Base-by-base conservation (phyloP, 2,113 vertebrate species). In the Crotalus tigris region DNA sequence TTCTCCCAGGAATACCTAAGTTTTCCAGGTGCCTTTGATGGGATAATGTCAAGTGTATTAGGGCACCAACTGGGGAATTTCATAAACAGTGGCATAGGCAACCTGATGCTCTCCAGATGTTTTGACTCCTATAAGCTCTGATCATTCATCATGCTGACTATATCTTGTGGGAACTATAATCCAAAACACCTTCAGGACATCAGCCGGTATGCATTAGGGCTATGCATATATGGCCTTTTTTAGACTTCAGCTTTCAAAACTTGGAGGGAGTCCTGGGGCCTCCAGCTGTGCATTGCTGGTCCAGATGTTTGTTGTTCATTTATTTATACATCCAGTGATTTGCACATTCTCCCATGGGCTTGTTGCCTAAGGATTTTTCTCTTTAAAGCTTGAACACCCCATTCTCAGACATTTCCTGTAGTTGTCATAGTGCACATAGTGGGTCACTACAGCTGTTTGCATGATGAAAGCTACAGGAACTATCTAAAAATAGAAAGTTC, bases 11-110 rank as follows among this genome's bases (percentile, higher is more conserved):
- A 26, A 3, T 26, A 12, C n/a, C 75, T 85, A 57, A 7, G 10
- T 75, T 33, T 90, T 59, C 39, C 44, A 64, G 10, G n/a, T 94
- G 11, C 49, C 81, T 91, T 92, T 93, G 29, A 88, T 81, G 58
- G 64, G 55, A 85, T 0, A 92, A 21, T 90, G 90, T 89, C 54
- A 85, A 21, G 91, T 92, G 92, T 24, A n/a, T 53, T 54, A 87
- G 51, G 29, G 86, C 49, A 87, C 7, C 44, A 33, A 81, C 17
- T 44, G 19, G 75, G 33, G 75, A 23, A 81, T 81, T 81, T 44
- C 75, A 81, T 81, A 81, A 81, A 81, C 75, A 44, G 33, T 81
- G 86, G 86, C 26, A 29, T 54, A 54, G 51, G 51, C 49, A 87
- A 87, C 26, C 85, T 81, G 75, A 81, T 81, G 33, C 33, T 81